Percentiles rank a stretch among this genome's conserved stretches.
These are phyloP conservation scores for Archilochus colubris DNA, from an alignment of 2,113 vertebrate genomes.

Conservation along the genomic window DNA sequence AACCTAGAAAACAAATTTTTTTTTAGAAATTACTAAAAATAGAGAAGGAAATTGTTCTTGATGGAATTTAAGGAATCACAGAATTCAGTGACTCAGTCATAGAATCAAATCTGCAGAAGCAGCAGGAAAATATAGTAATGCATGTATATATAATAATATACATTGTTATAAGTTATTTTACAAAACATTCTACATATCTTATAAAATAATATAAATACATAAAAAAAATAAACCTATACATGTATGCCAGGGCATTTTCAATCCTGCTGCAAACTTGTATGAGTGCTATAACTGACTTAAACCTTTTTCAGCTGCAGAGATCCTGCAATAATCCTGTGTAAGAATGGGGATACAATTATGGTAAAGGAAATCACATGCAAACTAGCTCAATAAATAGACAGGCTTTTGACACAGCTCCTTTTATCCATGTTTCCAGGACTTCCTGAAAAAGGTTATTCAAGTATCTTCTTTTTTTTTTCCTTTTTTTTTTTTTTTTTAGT, in stretches of 20 bases:
- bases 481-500: too few species aligned
- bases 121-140: neutral
- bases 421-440: neutral
- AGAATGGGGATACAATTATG: neutral
- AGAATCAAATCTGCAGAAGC: neutral
- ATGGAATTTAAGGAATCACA: neutral
- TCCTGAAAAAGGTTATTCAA: neutral
- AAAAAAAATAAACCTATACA: accelerated
- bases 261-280: neutral
- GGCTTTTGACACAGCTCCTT: neutral
- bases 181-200: too few species aligned
- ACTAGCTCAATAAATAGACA: neutral
- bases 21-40: neutral
- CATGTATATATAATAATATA: neutral
- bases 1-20: neutral
- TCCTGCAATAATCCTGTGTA: neutral
- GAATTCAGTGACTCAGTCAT: too few species aligned
- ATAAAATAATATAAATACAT: neutral
- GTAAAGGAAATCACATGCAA: neutral
- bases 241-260: neutral
- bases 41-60: neutral
- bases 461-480: neutral
- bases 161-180: too few species aligned
- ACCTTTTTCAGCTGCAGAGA: neutral
- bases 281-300: neutral